A percentile compares a stretch with the other conserved stretches of the same genome.
phyloP scores from a whole-genome alignment of 2,797 vertebrate species.

The Octomys mimax region DNA sequence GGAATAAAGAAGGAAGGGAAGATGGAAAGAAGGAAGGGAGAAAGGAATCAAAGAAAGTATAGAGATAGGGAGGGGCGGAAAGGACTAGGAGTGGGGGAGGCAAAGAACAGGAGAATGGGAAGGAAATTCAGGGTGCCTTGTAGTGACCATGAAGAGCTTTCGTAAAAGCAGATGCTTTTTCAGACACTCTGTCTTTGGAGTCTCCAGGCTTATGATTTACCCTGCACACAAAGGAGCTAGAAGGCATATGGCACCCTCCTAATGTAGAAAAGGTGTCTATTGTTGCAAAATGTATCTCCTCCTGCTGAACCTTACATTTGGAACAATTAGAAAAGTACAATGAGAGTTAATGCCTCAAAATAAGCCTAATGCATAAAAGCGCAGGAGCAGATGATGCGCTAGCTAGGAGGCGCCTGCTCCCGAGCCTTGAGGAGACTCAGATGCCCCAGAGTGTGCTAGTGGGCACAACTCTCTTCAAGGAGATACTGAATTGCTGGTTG shows the following conservation, averaged over 20 bases:
- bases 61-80: background rate
- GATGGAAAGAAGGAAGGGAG: background rate
- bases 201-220: background rate
- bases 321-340: background rate
- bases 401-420: background rate
- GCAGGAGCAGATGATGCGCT: background rate
- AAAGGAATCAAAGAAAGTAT: fast-evolving
- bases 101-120: fast-evolving
- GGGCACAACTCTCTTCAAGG: background rate
- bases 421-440: background rate
- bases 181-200: background rate
- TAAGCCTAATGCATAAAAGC: background rate
- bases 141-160: background rate
- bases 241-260: background rate
- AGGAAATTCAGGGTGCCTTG: background rate
- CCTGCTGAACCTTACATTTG: background rate
- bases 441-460: constrained; percentile 5
- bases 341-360: background rate
- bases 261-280: background rate
- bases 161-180: background rate
- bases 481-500: constrained; percentile 1
- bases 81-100: background rate
- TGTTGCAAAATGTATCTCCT: background rate
- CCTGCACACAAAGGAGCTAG: background rate
- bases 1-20: background rate